Evolutionary conservation across 2,888 invertebrate species (phyloP).

Genomic region (Apoda limacodes): DNA sequence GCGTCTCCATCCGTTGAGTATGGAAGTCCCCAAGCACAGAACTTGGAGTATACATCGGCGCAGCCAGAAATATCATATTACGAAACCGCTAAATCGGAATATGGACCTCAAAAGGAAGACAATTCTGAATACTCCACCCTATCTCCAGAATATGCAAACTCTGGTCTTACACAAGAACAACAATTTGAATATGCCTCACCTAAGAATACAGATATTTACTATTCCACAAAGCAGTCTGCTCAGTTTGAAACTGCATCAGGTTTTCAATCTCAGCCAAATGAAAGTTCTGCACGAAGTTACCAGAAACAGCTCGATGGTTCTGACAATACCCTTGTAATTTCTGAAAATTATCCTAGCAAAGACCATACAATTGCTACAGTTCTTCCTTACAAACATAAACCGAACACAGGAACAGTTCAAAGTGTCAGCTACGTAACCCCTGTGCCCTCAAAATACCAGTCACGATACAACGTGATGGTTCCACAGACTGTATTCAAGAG

Average conservation of each 20-base stretch:
- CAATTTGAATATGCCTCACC: slow-evolving; percentile 17
- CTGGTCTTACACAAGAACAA: slow-evolving; percentile 15
- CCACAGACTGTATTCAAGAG: slow-evolving; percentile 48
- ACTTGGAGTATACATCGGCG: slow-evolving; percentile 8
- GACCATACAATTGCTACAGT: slow-evolving; percentile 70
- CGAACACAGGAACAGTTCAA: slow-evolving; percentile 34
- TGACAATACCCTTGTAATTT: slow-evolving; percentile 40
- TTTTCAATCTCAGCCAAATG: slow-evolving; percentile 29
- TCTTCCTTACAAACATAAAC: slow-evolving; percentile 41
- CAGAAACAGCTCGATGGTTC: slow-evolving; percentile 35
- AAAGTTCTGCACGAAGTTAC: slow-evolving; percentile 33
- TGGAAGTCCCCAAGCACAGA: slow-evolving; percentile 21
- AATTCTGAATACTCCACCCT: slow-evolving; percentile 4
- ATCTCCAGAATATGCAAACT: slow-evolving; percentile 7
- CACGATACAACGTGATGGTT: slow-evolving; percentile 53
- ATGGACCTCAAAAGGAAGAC: slow-evolving; percentile 23
- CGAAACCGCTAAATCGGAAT: slow-evolving; percentile 18
- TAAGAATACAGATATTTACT: slow-evolving; percentile 23
- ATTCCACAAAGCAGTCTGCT: slow-evolving; percentile 28
- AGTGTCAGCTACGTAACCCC: slow-evolving; percentile 58
- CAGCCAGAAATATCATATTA: slow-evolving; percentile 13
- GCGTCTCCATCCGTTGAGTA: slow-evolving; percentile 16
- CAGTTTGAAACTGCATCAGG: slow-evolving; percentile 33
- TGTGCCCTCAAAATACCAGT: slow-evolving; percentile 48
- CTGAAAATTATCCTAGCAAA: slow-evolving; percentile 70